Evolutionary conservation across 2,113 vertebrate genomes (phyloP).

Genomic region (Lichenostomus cassidix): DNA sequence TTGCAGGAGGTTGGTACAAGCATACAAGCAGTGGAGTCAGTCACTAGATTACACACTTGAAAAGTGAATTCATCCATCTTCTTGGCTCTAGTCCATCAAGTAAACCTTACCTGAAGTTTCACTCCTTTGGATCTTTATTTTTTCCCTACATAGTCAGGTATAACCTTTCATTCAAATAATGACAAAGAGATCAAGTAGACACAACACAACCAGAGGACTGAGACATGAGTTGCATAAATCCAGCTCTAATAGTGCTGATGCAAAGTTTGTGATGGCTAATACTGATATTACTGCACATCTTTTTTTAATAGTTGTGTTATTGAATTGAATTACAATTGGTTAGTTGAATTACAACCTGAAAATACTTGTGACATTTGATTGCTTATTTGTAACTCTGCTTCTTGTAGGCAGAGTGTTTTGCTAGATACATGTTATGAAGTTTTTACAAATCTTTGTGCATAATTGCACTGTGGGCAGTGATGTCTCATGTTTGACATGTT

Average conservation of each 20-base stretch:
- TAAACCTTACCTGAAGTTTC: neutral
- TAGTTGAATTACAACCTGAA: neutral
- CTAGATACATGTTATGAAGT: fast-evolving
- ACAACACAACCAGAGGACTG: neutral
- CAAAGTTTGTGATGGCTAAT: neutral
- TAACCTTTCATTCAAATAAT: neutral
- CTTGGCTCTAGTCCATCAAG: neutral
- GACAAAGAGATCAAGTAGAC: neutral
- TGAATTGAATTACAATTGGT: neutral
- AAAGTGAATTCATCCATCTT: neutral
- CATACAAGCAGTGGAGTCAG: neutral
- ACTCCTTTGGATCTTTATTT: neutral
- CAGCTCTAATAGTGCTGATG: neutral
- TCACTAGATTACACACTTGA: neutral
- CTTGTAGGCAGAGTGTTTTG: neutral
- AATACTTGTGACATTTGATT: neutral
- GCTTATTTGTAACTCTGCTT: neutral
- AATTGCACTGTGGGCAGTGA: neutral
- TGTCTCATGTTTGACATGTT: neutral
- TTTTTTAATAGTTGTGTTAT: neutral
- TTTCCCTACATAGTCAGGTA: neutral
- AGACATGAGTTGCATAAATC: neutral
- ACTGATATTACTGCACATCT: fast-evolving
- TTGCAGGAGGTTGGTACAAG: neutral
- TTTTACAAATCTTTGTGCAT: neutral